A percentile compares a stretch with the other conserved stretches of the same genome.
Evolutionary conservation across 1,140 invertebrate species (phyloP).

Genomic region (Lysiphlebus fabarum): DNA sequence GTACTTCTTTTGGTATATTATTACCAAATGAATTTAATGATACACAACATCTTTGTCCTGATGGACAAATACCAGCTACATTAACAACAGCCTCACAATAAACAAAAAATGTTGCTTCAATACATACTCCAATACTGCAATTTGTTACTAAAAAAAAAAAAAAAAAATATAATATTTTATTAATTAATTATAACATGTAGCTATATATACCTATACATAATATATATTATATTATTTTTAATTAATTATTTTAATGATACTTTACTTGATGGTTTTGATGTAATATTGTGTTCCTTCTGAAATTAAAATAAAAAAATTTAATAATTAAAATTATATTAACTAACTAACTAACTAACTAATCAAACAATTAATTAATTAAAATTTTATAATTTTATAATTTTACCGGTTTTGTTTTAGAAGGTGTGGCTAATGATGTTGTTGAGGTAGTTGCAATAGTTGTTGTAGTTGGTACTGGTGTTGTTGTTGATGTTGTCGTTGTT

Average conservation of each 20-base stretch:
- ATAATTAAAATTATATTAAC: neutral
- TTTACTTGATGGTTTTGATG: conserved; percentile 33
- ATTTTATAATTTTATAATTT: neutral
- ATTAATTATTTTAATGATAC: conserved; percentile 19
- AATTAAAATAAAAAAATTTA: conserved; percentile 16
- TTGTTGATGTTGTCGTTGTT: conserved; percentile 25
- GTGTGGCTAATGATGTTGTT: conserved; percentile 1
- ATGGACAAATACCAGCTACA: conserved; percentile 66
- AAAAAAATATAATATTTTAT: conserved; percentile 13
- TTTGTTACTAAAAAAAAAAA: conserved; percentile 56
- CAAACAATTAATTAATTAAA: neutral
- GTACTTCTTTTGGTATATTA: conserved; percentile 66
- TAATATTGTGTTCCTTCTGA: conserved; percentile 30
- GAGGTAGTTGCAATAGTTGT: conserved; percentile 18
- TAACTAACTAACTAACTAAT: neutral
- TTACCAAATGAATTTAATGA: conserved; percentile 69
- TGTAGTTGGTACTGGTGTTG: conserved; percentile 26
- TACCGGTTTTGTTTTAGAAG: neutral
- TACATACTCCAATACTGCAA: conserved; percentile 75
- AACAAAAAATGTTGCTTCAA: conserved; percentile 72
- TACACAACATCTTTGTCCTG: conserved; percentile 72
- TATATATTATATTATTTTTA: conserved; percentile 1
- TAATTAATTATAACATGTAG: neutral
- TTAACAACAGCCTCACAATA: conserved; percentile 83
- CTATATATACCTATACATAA: too few species aligned